These are phyloP conservation scores for Brachymystax lenok DNA, from an alignment of 2,797 vertebrate species.

Conservation along the genomic window DNA sequence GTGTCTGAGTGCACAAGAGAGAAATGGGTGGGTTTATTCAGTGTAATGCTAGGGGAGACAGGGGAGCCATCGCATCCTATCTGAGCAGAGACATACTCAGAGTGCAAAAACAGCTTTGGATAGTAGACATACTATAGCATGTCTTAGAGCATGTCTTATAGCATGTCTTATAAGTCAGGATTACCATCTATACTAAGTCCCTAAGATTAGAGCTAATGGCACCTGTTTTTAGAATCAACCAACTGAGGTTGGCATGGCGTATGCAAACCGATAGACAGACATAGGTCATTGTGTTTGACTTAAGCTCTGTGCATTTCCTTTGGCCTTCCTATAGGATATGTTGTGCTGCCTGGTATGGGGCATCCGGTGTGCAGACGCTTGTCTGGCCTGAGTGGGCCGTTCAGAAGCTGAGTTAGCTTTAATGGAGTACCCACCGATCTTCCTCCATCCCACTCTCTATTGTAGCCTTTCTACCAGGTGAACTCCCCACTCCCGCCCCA, in stretches of 20 bases:
- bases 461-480: conserved; percentile 68
- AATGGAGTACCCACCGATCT: conserved; percentile 40
- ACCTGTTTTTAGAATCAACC: conserved; percentile 61
- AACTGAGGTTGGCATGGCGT: not conserved
- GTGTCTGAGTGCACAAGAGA: no score
- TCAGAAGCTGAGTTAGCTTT: conserved; percentile 40
- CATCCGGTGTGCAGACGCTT: conserved; percentile 62
- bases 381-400: conserved; percentile 53
- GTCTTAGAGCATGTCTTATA: conserved; percentile 16
- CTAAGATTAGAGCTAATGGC: conserved; percentile 41
- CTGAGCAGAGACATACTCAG: conserved; percentile 8
- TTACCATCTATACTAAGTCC: conserved; percentile 38
- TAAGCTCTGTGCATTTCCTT: not conserved
- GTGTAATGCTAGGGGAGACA: not conserved
- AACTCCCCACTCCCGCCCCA: conserved; percentile 62
- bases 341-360: conserved; percentile 51
- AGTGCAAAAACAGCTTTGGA: conserved; percentile 37
- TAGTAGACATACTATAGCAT: conserved; percentile 27
- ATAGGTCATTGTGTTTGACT: not conserved
- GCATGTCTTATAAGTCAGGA: conserved; percentile 45
- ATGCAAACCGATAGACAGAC: not conserved
- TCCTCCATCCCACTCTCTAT: conserved; percentile 13
- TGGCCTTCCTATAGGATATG: conserved; percentile 14
- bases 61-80: not conserved
- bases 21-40: not conserved